A percentile compares a stretch with the other conserved stretches of the same genome.
Conservation (phyloP, 1,140 invertebrate genomes). For the Venturia canescens region DNA sequence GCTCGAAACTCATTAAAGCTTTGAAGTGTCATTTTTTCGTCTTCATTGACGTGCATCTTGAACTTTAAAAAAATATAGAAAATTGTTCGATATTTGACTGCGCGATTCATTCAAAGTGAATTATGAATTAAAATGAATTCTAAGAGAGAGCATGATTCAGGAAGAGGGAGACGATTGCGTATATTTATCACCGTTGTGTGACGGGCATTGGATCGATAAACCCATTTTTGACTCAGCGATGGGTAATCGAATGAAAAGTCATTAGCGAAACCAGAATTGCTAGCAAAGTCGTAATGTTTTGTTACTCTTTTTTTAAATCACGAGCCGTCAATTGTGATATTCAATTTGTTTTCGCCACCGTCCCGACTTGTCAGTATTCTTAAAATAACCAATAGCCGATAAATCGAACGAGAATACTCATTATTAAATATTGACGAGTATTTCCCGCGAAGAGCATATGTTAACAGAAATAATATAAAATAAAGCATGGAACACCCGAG, state of each 20-base stretch:
- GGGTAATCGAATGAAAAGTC: no score
- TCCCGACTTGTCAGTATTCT: background rate
- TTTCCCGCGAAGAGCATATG: no score
- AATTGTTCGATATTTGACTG: conserved; percentile 3
- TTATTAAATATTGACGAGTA: no score
- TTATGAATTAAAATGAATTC: background rate
- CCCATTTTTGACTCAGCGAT: no score
- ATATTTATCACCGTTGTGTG: background rate
- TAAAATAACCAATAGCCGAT: background rate
- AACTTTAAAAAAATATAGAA: background rate
- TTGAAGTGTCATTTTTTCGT: no score
- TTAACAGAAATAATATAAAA: background rate
- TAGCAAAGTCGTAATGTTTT: no score
- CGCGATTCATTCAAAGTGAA: background rate
- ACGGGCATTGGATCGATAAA: no score
- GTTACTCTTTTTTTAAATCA: no score
- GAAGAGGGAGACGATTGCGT: background rate
- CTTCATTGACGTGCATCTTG: no score
- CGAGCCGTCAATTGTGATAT: no score
- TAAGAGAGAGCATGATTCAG: background rate
- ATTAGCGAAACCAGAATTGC: no score
- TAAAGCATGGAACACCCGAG: conserved; percentile 40
- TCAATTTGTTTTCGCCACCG: background rate
- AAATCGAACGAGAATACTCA: background rate
- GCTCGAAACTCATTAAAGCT: no score